Conservation (phyloP, 2,797 vertebrate species). For the Sardinella longiceps region DNA sequence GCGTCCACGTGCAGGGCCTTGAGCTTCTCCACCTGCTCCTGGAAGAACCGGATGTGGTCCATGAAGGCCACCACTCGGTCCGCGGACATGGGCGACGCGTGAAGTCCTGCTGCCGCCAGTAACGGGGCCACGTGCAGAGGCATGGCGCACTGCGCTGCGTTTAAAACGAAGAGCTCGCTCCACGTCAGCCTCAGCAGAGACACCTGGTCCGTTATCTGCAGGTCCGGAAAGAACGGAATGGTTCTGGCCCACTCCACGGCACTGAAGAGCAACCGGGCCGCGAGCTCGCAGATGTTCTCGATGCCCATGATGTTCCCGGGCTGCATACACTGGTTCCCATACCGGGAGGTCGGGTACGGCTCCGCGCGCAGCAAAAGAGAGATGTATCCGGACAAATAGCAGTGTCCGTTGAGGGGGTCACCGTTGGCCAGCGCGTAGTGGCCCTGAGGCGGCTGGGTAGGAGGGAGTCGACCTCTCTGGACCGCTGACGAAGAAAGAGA, state of each 20-base stretch:
- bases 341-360: constrained; percentile 93
- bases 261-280: constrained; percentile 94
- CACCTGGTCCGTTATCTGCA: constrained; percentile 97
- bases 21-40: constrained; percentile 97
- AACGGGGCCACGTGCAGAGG: constrained; percentile 93
- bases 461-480: constrained; percentile 90
- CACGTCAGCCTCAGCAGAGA: constrained; percentile 93
- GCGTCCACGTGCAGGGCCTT: constrained; percentile 95
- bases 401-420: constrained; percentile 93
- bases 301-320: constrained; percentile 97
- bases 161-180: constrained; percentile 96
- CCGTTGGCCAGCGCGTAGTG: constrained; percentile 92
- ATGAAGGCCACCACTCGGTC: constrained; percentile 97
- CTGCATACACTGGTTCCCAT: constrained; percentile 95
- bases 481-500: constrained; percentile 78
- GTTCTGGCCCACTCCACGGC: constrained; percentile 97
- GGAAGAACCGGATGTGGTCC: constrained; percentile 98
- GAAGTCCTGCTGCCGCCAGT: constrained; percentile 92
- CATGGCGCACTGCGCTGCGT: constrained; percentile 96
- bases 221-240: constrained; percentile 97
- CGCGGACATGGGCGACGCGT: constrained; percentile 96
- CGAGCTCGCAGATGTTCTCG: constrained; percentile 98
- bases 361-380: constrained; percentile 94
- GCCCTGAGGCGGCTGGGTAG: constrained; percentile 90
- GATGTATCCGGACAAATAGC: constrained; percentile 96